These are phyloP conservation scores for Uropsilus gracilis DNA, from an alignment of 2,113 vertebrate species.

Conservation along the genomic window DNA sequence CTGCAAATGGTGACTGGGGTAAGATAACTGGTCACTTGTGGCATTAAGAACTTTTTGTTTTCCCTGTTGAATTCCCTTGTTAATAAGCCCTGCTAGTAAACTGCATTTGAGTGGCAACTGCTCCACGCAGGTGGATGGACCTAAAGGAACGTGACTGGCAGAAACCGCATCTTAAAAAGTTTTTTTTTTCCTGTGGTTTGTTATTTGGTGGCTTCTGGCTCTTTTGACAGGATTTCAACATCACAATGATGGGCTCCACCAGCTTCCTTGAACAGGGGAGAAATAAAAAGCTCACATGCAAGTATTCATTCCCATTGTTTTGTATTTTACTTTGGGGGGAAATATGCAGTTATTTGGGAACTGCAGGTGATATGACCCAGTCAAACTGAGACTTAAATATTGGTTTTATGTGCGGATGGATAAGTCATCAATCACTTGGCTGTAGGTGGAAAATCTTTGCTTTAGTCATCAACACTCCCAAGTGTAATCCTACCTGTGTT, in stretches of 20 bases:
- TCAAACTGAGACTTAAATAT: conserved; percentile 75
- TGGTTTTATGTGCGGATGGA: conserved; percentile 86
- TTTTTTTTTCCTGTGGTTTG: no score
- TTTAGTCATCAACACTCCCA: conserved; percentile 86
- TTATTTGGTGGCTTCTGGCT: no score
- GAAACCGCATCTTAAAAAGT: no score
- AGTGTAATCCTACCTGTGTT: conserved; percentile 85
- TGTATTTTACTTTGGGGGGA: conserved; percentile 50
- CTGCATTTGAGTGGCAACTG: no score
- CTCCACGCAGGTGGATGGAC: no score
- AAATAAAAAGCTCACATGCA: conserved; percentile 51
- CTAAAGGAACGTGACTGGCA: no score
- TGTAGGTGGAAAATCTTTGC: conserved; percentile 88
- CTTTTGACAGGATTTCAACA: no score
- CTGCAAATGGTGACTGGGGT: no score
- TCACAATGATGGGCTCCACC: neutral
- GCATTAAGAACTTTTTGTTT: no score
- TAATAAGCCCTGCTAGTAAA: no score
- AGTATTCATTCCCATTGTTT: conserved; percentile 66
- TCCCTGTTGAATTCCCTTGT: no score
- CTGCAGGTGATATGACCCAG: conserved; percentile 81
- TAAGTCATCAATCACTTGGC: conserved; percentile 86
- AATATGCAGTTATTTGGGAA: conserved; percentile 78
- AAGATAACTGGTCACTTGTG: no score
- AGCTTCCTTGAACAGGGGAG: neutral